phyloP scores from a whole-genome alignment of 2,797 vertebrate species.

The Knipowitschia caucasica region DNA sequence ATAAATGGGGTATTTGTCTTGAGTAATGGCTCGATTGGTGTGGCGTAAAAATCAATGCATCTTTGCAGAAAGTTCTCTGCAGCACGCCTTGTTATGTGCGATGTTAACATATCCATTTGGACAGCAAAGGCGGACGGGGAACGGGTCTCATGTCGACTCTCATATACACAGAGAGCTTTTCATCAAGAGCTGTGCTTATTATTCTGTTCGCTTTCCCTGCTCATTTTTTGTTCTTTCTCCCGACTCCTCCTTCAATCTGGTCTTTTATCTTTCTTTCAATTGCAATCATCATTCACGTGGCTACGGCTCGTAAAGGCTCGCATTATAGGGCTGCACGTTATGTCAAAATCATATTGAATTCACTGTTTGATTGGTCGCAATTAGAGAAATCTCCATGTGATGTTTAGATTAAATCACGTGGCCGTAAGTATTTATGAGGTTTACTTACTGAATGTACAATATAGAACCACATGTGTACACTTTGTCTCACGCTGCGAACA shows the following conservation, averaged over 20 bases:
- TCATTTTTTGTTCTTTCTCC: conserved; percentile 39
- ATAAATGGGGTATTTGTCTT: conserved; percentile 78
- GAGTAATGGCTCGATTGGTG: conserved; percentile 74
- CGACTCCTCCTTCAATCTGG: conserved; percentile 34
- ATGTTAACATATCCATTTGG: conserved; percentile 72
- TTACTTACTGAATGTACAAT: too few species aligned
- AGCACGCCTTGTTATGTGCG: conserved; percentile 58
- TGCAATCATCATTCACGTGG: conserved; percentile 47
- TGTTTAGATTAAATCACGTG: too few species aligned
- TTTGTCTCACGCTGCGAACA: too few species aligned
- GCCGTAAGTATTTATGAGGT: too few species aligned
- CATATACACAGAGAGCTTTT: conserved; percentile 50
- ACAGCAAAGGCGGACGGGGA: conserved; percentile 54
- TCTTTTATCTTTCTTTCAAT: conserved; percentile 56
- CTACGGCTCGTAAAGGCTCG: too few species aligned
- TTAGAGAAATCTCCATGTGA: too few species aligned
- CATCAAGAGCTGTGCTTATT: conserved; percentile 62
- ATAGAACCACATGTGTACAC: too few species aligned
- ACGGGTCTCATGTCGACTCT: conserved; percentile 58
- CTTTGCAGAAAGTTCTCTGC: conserved; percentile 62
- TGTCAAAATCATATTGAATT: too few species aligned
- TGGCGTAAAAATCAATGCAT: conserved; percentile 72
- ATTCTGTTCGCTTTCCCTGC: conserved; percentile 48
- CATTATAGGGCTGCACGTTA: too few species aligned
- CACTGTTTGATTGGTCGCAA: too few species aligned